Evolutionary conservation across 2,888 invertebrate species (phyloP).

Genomic region (Cosmorhoe ocellata): DNA sequence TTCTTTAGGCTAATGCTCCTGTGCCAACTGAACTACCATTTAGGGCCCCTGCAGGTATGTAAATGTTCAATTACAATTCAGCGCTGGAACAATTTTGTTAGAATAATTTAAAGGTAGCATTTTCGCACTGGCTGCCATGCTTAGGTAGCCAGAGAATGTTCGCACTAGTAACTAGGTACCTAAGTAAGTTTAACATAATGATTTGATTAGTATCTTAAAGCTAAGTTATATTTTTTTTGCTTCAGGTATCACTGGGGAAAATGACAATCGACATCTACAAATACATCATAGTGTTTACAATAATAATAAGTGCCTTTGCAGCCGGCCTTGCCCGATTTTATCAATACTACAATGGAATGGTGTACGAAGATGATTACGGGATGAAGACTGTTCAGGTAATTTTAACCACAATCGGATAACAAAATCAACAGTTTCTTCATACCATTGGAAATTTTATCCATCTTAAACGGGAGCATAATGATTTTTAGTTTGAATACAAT

Average conservation of each 20-base stretch:
- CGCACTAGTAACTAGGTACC: no score
- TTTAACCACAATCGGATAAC: not conserved
- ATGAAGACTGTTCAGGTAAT: constrained; percentile 77
- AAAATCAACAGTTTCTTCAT: no score
- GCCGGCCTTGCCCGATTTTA: constrained; percentile 84
- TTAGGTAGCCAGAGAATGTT: no score
- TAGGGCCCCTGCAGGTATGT: constrained; percentile 83
- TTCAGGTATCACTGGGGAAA: constrained; percentile 84
- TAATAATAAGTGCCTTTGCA: constrained; percentile 83
- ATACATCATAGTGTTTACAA: constrained; percentile 83
- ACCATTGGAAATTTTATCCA: no score
- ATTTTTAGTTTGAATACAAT: no score
- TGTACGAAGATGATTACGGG: constrained; percentile 80
- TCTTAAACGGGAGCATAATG: no score
- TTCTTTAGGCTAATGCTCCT: constrained; percentile 84
- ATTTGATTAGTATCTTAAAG: no score
- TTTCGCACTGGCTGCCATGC: no score
- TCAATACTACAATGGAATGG: constrained; percentile 86
- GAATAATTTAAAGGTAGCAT: no score
- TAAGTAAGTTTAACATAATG: no score
- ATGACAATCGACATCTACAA: constrained; percentile 86
- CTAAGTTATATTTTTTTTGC: no score
- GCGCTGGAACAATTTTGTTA: not conserved
- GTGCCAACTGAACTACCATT: constrained; percentile 83
- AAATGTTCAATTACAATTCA: constrained; percentile 19